Base-by-base conservation (phyloP, 2,797 vertebrate species). In the Macrochelys suwanniensis region DNA sequence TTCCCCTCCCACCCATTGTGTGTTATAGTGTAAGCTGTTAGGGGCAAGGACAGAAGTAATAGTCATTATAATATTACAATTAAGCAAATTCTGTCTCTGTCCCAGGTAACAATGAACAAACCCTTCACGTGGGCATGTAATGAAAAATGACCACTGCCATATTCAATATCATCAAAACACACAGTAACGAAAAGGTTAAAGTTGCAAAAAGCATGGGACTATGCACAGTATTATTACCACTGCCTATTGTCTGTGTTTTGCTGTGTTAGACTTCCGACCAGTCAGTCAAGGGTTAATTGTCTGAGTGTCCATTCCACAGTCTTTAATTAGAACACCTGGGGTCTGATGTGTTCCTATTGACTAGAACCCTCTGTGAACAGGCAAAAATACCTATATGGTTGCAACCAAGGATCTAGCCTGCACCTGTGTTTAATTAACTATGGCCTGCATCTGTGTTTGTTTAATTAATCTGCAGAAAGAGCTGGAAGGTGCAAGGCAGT, bases 381-480 rank as follows among this genome's bases (percentile, higher is more conserved):
- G 17, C 74, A 47, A 49, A 6, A 21, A 37, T 21, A 1, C 42
- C 1, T 2, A 2, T 7, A 84, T 3, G 8, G 49, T 74, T 78
- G 65, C 80, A 49, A 59, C 50, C 76, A 3, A 7, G 25, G 83
- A 87, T 31, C 76, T 59, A 1, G 0, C 2, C 0, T 3, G 50
- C 33, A 59, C 33, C 71, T 5, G 37, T 0, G 19, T 7, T 80
- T 74, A 12, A 50, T n/a, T 51, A 13, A 42, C 0, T 2, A 1
- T 50, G 37, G 76, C 65, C 90, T 26, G 28, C 17, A 31, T 7
- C 19, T 6, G 17, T 37, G 47, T n/a, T 0, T 5, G 37, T 76
- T 1, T 8, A 12, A 80, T 86, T 19, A 54, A 56, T 4, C 42
- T 21, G 26, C 49, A 68, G 82, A 65, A 51, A 50, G 57, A 42